Evolutionary conservation across 2,797 vertebrate species (phyloP).

Genomic region (Novumbra hubbsi): DNA sequence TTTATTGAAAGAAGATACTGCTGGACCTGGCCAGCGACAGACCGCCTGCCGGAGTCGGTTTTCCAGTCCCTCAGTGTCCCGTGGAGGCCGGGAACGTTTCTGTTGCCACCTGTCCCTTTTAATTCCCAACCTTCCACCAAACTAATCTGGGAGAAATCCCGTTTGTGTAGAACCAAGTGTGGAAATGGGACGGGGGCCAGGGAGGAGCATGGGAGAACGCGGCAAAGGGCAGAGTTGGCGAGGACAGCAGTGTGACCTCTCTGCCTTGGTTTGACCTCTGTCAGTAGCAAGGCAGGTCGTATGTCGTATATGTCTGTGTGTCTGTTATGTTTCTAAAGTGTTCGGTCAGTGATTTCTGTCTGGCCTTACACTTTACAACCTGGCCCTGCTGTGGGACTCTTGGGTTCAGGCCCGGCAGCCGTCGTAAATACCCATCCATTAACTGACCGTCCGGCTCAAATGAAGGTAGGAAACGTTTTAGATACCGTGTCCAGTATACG

Average conservation of each 20-base stretch:
- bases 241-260: background rate
- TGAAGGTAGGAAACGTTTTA: too few species aligned
- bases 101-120: slow-evolving; percentile 36
- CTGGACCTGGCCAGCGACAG: slow-evolving; percentile 27
- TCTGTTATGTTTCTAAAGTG: too few species aligned
- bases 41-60: slow-evolving; percentile 16
- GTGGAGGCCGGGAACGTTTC: slow-evolving; percentile 28
- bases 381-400: too few species aligned
- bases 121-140: slow-evolving; percentile 30
- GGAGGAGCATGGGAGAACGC: background rate
- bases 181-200: slow-evolving; percentile 4
- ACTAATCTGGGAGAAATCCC: background rate
- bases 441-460: too few species aligned
- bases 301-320: too few species aligned
- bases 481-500: too few species aligned
- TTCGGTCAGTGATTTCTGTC: too few species aligned
- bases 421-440: too few species aligned
- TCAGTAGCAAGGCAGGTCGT: too few species aligned
- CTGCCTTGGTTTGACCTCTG: too few species aligned
- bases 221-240: background rate
- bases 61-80: slow-evolving; percentile 39
- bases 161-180: slow-evolving; percentile 6
- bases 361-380: too few species aligned
- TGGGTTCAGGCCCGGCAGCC: too few species aligned
- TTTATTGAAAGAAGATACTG: slow-evolving; percentile 52